Evolutionary conservation across 2,113 vertebrate species (phyloP), one percentile per base, ranked within the genome.

Genomic region (Platysternon megacephalum): DNA sequence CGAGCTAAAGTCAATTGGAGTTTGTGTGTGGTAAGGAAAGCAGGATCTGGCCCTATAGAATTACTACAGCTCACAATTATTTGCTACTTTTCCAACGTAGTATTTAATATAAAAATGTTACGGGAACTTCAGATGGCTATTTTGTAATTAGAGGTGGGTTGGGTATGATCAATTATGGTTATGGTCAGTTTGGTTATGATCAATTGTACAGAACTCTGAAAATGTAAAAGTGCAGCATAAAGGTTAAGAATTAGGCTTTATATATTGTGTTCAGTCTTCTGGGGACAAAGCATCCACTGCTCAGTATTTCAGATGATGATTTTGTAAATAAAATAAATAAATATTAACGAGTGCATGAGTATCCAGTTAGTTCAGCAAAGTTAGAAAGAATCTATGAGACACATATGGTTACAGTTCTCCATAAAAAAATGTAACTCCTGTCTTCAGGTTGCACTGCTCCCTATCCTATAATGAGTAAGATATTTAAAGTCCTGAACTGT

Each of bases 401-500:
- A 81, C 97, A 97, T 97, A 93, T 95, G 98, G 91, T 88, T 80
- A 35, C 6, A 12, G 78, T 5, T 12, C 53, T 96, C 61, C 19
- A 76, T 19, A 90, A 94, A 97, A 95, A 97, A 95, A 84, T 91
- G 14, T 96, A 98, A 98, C 98, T 98, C 96, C 87, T 53, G 24
- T 95, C 95, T 97, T 97, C 84, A 91, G 97, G 95, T 95, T 97
- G 94, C 96, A 35, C 0, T 24, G 3, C 96, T 96, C 93, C 96
- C 94, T 90, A 84, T 95, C 93, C 94, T 93, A 93, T 98, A 98
- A 98, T 97, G 98, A 98, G 97, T 97, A 96, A 96, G 98, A 97
- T 94, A 97, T 98, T 98, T 97, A 95, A 97, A 98, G 97, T 89
- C 97, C 97, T 53, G 94, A 97, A 97, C 97, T 97, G 98, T 98